Evolutionary conservation across 2,888 invertebrate genomes (phyloP), one percentile per base, ranked within the genome.

Genomic region (Stenodera caucasica): DNA sequence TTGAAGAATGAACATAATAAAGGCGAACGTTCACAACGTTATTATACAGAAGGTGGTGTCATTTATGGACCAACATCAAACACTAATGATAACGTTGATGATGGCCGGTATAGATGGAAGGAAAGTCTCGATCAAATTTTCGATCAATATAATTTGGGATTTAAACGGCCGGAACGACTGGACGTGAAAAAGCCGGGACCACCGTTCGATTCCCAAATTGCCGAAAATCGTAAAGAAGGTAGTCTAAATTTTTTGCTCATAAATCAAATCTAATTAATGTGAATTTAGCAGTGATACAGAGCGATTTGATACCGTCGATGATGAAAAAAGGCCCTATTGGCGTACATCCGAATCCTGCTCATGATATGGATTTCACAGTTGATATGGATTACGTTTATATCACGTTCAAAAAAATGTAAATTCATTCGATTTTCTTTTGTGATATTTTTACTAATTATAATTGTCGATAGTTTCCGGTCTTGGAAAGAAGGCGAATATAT

Each of bases 101-200:
- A 70, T 55, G 9, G 57, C 56, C 21, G 71, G 32, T 65, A 67
- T 49, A 68, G 72, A 74, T 84, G 66, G 60, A 63, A 61, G 55
- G 67, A 70, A 14, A 66, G 85, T 74, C 82, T 88, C 67, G 84
- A 84, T 76, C 84, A 85, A 75, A 81, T 86, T 67, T 78, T 89
- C 77, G 82, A 82, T 33, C 85, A 86, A 78, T 85, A 83, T 76
- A 87, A 87, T 82, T 83, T 87, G 81, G 93, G 91, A 65, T 96
- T 95, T 83, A 90, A 92, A 72, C 86, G 95, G 73, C 90, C 90
- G 72, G 95, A 95, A 83, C 85, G 96, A 74, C 85, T 94, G 67
- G 95, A 96, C 82, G 95, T 95, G 54, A 96, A 96, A 83, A 96
- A 96, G 82, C 95, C 96, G n/a, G 95, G 95, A 60, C 95, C 96